These are phyloP conservation scores for Emys orbicularis DNA, from an alignment of 2,797 vertebrate species.

Conservation along the genomic window DNA sequence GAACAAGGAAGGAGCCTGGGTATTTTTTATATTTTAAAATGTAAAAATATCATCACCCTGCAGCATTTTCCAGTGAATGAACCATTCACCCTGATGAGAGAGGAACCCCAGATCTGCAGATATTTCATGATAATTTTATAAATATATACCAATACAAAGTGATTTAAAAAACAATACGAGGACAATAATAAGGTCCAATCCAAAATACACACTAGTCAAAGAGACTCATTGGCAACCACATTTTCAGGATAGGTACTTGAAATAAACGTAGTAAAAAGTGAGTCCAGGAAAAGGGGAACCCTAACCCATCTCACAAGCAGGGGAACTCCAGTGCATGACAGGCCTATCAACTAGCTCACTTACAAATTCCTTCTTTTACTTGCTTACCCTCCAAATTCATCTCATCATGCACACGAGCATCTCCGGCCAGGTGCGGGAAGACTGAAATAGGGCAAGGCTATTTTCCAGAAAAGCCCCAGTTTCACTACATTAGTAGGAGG, in stretches of 20 bases:
- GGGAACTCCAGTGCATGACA: background rate
- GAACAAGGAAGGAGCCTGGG: background rate
- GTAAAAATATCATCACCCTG: background rate
- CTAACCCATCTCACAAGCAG: background rate
- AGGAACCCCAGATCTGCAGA: background rate
- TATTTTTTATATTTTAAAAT: conserved; percentile 29
- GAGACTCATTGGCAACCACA: background rate
- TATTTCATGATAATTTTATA: background rate
- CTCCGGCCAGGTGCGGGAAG: background rate
- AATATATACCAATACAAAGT: background rate
- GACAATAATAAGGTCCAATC: background rate
- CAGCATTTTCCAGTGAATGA: conserved; percentile 16
- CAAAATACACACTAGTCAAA: background rate
- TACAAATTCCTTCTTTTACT: conserved; percentile 6
- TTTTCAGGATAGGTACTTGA: background rate
- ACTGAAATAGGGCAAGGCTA: background rate
- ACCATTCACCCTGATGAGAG: background rate
- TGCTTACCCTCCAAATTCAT: background rate
- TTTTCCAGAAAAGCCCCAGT: background rate
- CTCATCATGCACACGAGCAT: background rate
- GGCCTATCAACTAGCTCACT: background rate
- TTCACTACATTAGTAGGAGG: background rate
- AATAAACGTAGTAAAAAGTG: conserved; percentile 1
- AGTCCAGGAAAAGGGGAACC: background rate
- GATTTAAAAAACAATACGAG: background rate